phyloP scores from a whole-genome alignment of 2,113 vertebrate species.

The Sturnus vulgaris region DNA sequence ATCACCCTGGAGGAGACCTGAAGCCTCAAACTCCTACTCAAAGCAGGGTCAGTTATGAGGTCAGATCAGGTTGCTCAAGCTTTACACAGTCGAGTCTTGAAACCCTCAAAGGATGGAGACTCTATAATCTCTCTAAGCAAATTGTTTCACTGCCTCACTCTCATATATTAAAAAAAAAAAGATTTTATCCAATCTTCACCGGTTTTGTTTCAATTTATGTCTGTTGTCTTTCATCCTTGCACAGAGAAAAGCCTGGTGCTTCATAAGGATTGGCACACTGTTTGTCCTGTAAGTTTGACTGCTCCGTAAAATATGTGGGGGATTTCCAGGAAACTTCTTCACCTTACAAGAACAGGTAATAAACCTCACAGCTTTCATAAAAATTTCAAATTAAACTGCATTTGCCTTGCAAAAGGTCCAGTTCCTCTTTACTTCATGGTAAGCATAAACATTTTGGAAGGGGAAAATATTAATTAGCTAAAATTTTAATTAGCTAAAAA shows the following conservation, averaged over 20 bases:
- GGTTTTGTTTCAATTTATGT: background rate
- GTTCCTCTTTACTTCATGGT: background rate
- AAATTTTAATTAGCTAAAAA: slow-evolving; percentile 26
- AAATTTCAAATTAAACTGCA: background rate
- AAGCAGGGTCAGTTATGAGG: background rate
- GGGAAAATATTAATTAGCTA: slow-evolving; percentile 1
- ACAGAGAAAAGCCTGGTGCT: background rate
- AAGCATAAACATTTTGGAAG: background rate
- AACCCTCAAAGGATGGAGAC: background rate
- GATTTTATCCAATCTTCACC: background rate
- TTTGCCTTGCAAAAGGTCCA: background rate
- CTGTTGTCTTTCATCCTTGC: background rate
- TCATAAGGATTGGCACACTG: background rate
- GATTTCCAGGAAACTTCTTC: background rate
- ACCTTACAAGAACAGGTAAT: background rate
- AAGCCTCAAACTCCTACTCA: background rate
- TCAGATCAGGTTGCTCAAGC: background rate
- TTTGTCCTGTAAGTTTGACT: background rate
- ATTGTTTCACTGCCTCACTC: background rate
- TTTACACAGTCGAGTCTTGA: background rate
- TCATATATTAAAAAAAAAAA: background rate
- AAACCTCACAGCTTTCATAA: background rate
- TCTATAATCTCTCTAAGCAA: background rate
- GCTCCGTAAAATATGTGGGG: background rate
- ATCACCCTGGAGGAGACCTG: background rate